Evolutionary conservation across 2,888 invertebrate species (phyloP).

Genomic region (Elysia crispata): DNA sequence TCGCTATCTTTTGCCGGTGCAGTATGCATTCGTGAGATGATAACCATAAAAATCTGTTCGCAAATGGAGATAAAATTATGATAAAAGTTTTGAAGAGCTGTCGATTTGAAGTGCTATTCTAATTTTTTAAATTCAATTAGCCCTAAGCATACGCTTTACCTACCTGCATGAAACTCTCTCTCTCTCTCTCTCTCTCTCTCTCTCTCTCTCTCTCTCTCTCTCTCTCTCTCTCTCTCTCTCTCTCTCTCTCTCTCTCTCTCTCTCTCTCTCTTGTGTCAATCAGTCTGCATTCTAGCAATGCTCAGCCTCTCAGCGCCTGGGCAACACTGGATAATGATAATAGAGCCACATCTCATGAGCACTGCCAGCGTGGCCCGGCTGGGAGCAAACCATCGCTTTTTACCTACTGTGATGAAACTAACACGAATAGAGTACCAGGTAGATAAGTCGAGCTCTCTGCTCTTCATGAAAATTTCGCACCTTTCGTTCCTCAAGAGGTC

Average conservation of each 20-base stretch:
- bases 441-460: too few species aligned
- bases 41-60: too few species aligned
- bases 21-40: too few species aligned
- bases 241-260: background rate
- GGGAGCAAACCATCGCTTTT: too few species aligned
- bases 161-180: background rate
- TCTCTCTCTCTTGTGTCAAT: background rate
- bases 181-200: background rate
- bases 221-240: conserved; percentile 22
- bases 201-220: background rate
- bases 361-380: too few species aligned
- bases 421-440: too few species aligned
- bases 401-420: too few species aligned
- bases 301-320: background rate
- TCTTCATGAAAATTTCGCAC: background rate
- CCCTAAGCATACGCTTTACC: background rate
- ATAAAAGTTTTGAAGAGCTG: too few species aligned
- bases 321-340: background rate
- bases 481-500: background rate
- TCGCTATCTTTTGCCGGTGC: too few species aligned
- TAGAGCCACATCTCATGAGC: background rate
- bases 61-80: too few species aligned
- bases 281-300: background rate
- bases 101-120: too few species aligned
- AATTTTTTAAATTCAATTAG: background rate